Conservation (phyloP, 2,113 vertebrate genomes). For the Hemibagrus wyckioides region DNA sequence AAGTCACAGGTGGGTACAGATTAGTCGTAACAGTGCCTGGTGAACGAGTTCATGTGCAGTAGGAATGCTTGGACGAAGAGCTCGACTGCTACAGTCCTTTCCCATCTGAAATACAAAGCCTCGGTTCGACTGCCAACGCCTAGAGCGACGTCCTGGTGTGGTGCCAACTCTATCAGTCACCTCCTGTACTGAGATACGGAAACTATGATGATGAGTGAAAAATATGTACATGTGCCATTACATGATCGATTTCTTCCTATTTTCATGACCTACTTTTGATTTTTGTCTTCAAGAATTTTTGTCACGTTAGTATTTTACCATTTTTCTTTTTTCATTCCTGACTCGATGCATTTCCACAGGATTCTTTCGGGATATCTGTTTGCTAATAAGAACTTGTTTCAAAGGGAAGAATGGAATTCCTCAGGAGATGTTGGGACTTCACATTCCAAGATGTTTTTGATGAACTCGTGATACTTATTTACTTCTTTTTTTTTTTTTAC, state of each 20-base stretch:
- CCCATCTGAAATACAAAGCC: neutral
- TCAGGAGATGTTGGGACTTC: neutral
- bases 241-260: slow-evolving; percentile 57
- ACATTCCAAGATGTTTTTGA: slow-evolving; percentile 14
- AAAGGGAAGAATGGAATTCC: slow-evolving; percentile 1
- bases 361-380: neutral
- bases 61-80: neutral
- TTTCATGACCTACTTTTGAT: slow-evolving; percentile 20
- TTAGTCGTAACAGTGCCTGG: neutral
- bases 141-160: neutral
- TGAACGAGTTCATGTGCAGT: neutral
- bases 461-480: neutral
- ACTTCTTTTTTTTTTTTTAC: neutral
- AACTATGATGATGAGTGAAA: slow-evolving; percentile 62
- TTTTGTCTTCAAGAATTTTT: slow-evolving; percentile 17
- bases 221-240: slow-evolving; percentile 53
- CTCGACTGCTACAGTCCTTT: neutral
- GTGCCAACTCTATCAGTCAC: slow-evolving; percentile 53
- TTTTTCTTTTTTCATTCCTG: slow-evolving; percentile 17
- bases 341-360: slow-evolving; percentile 44
- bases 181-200: slow-evolving; percentile 64
- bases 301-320: slow-evolving; percentile 25
- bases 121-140: neutral
- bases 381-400: slow-evolving; percentile 2
- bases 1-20: neutral